Base-by-base conservation (phyloP, 2,888 invertebrate genomes). In the Meiosimyza platycephala region DNA sequence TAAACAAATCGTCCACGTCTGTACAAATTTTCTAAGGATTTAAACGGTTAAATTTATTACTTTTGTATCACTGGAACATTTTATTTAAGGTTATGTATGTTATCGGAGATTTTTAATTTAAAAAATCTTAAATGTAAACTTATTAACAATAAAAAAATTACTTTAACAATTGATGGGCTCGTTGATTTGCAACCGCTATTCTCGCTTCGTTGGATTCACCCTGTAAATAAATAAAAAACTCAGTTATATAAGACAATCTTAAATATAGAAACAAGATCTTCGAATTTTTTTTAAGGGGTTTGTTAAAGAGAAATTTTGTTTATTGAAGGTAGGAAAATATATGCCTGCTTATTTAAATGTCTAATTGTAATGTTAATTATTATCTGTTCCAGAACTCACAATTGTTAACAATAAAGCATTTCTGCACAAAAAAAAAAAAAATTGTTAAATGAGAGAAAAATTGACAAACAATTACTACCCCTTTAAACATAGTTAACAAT, bases 101-200 rank as follows among this genome's bases (percentile, higher is more conserved):
- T n/a, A 63, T 51, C 67, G 68, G 68, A 70, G 54, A 60, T 68
- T 59, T 75, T 55, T 62, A 57, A 71, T 75, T 71, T 57, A 73
- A 60, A 13, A 64, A 59, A 62, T 71, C 71, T 72, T 67, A 40
- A 40, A 40, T 40, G 40, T 40, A 40, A 16, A 16, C 59, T 59
- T 72, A 52, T 52, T 68, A 54, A 47, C 63, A 59, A 16, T 74
- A 59, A 40, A 66, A 74, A 75, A 75, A 74, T 91, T 94, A 94
- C 92, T 96, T 96, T 89, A 97, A 93, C 87, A 98, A 93, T 89
- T 97, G 97, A 90, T 96, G 95, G 87, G 98, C 97, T 85, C 97
- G 93, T 90, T 97, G 95, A 90, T 98, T 98, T 87, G 98, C 98
- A 88, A 95, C 94, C 88, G 94, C 94, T 93, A 98, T 97, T 91